A percentile compares a stretch with the other conserved stretches of the same genome.
These are phyloP conservation scores for Sebastes schlegelii DNA, from an alignment of 2,113 vertebrate genomes.

Conservation along the genomic window DNA sequence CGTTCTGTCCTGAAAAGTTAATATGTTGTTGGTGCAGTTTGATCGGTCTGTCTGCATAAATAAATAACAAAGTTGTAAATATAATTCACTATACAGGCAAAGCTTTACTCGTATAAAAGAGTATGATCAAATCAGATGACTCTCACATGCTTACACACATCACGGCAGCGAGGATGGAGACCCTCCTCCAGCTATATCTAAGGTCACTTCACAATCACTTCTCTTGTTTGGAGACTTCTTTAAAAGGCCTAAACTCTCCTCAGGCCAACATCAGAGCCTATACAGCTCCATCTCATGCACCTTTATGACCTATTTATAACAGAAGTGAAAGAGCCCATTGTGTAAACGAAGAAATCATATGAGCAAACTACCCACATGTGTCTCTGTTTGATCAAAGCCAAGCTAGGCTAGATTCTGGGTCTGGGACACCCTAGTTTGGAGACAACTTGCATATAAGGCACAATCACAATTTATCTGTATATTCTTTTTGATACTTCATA, in stretches of 20 bases:
- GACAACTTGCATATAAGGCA: background rate
- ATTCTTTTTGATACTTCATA: background rate
- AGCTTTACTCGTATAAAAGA: conserved; percentile 7
- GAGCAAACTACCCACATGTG: conserved; percentile 27
- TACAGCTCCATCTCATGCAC: conserved; percentile 44
- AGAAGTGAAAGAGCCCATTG: conserved; percentile 48
- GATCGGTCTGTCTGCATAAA: conserved; percentile 1
- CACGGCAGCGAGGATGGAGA: conserved; percentile 11
- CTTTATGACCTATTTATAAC: conserved; percentile 40
- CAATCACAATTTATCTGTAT: background rate
- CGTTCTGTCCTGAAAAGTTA: background rate
- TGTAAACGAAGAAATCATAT: conserved; percentile 49
- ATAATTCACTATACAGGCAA: background rate
- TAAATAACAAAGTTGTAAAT: background rate
- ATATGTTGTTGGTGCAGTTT: background rate
- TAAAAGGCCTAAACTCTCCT: background rate
- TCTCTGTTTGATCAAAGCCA: conserved; percentile 24
- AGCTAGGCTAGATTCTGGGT: background rate
- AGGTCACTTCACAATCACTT: conserved; percentile 39
- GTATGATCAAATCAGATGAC: conserved; percentile 51
- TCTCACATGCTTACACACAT: conserved; percentile 48
- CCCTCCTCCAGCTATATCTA: conserved; percentile 32
- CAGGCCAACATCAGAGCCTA: conserved; percentile 11
- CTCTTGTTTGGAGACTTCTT: conserved; percentile 50
- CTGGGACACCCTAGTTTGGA: background rate